Conservation (phyloP, 1,140 invertebrate species). For the Nomia melanderi region DNA sequence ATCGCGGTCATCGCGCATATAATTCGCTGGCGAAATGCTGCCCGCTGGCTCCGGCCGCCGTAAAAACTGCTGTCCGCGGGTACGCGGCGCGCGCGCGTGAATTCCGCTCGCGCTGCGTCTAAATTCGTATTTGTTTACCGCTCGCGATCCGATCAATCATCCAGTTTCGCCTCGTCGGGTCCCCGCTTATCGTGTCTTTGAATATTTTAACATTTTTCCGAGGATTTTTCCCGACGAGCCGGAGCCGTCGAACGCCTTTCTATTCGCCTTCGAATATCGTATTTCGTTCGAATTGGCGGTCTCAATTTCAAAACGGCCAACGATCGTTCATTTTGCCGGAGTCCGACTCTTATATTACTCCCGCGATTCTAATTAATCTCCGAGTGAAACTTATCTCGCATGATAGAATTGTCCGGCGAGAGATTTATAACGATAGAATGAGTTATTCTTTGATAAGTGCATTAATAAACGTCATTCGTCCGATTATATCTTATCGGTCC, state of each 20-base stretch:
- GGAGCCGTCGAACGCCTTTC: constrained; percentile 39
- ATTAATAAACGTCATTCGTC: no score
- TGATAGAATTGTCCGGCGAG: no score
- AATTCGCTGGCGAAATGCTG: constrained; percentile 24
- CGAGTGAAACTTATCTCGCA: no score
- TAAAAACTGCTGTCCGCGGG: neutral
- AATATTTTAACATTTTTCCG: constrained; percentile 34
- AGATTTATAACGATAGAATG: no score
- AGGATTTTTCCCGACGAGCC: constrained; percentile 11
- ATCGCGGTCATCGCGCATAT: neutral
- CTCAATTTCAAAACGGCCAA: neutral
- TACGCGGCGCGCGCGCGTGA: neutral
- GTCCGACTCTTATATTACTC: no score
- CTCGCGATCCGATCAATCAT: constrained; percentile 29
- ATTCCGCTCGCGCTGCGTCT: constrained; percentile 2
- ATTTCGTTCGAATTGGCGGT: neutral
- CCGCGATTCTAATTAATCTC: no score
- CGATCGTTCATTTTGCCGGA: no score
- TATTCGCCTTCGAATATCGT: constrained; percentile 10
- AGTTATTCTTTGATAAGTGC: no score
- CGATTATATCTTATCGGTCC: no score
- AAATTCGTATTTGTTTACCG: constrained; percentile 42
- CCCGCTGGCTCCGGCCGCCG: no score
- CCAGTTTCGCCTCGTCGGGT: neutral
- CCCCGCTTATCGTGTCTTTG: constrained; percentile 24